phyloP scores from a whole-genome alignment of 2,113 vertebrate genomes.

The Camelus bactrianus region DNA sequence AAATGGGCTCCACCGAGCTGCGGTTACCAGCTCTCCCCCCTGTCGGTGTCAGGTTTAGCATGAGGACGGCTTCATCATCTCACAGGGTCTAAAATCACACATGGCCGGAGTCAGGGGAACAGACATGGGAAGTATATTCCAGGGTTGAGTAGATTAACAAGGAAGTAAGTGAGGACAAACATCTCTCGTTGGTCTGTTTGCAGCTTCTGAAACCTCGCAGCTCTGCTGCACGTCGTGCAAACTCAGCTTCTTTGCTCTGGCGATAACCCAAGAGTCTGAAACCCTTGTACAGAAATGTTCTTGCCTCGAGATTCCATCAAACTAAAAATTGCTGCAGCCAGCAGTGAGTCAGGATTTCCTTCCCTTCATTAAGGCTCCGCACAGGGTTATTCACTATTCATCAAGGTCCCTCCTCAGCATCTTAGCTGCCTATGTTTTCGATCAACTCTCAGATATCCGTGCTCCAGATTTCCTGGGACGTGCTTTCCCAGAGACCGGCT shows the following conservation, averaged over 20 bases:
- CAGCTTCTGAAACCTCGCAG: background rate
- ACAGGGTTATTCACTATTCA: background rate
- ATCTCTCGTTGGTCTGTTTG: background rate
- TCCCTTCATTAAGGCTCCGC: background rate
- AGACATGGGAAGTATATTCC: background rate
- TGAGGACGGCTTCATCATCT: background rate
- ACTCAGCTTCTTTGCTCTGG: background rate
- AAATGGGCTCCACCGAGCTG: too few species aligned
- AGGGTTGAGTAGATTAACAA: background rate
- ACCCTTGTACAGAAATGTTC: background rate
- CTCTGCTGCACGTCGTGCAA: fast-evolving
- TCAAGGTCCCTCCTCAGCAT: background rate
- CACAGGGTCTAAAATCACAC: background rate
- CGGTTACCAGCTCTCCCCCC: background rate
- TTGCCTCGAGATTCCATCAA: background rate
- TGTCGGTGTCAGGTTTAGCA: background rate
- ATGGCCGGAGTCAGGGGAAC: background rate
- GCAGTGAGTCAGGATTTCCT: slow-evolving; percentile 11
- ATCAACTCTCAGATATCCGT: background rate
- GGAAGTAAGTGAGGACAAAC: background rate
- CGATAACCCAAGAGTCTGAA: background rate
- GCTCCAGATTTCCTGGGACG: background rate
- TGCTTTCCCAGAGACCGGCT: background rate
- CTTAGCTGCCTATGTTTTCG: background rate
- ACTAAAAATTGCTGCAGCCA: background rate